A percentile compares a stretch with the other conserved stretches of the same genome.
Evolutionary conservation across 2,888 invertebrate genomes (phyloP).

Genomic region (Pteria penguin): DNA sequence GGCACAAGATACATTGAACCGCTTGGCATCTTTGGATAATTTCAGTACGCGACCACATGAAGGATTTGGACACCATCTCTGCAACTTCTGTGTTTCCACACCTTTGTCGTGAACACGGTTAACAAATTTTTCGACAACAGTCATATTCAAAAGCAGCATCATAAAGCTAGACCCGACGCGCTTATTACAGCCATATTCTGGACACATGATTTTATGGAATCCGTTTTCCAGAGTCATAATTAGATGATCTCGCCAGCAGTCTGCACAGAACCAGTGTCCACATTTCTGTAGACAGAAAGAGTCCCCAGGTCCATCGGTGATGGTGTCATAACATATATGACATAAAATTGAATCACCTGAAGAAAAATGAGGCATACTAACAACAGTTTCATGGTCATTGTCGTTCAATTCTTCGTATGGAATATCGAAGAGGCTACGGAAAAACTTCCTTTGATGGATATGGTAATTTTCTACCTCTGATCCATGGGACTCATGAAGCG

Average conservation of each 20-base stretch:
- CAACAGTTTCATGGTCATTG: not conserved
- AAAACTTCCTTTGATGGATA: not conserved
- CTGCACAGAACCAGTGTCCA: constrained; percentile 64
- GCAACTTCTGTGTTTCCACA: constrained; percentile 41
- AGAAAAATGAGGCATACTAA: constrained; percentile 22
- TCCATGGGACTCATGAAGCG: constrained; percentile 1
- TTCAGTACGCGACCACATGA: constrained; percentile 54
- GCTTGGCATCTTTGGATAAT: constrained; percentile 16
- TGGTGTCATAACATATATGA: constrained; percentile 54
- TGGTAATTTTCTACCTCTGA: not conserved
- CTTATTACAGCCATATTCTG: constrained; percentile 38
- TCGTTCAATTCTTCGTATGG: not conserved
- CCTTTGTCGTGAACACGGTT: constrained; percentile 47
- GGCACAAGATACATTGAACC: constrained; percentile 44
- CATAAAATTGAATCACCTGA: constrained; percentile 46
- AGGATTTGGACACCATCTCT: constrained; percentile 61
- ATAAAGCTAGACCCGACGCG: not conserved
- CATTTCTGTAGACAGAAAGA: constrained; percentile 55
- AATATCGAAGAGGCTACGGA: not conserved
- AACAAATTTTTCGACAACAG: constrained; percentile 38
- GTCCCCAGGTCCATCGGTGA: constrained; percentile 25
- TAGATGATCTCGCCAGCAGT: constrained; percentile 59
- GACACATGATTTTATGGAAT: constrained; percentile 45
- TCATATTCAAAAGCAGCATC: constrained; percentile 36
- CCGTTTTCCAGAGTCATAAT: constrained; percentile 42